Conservation (phyloP, 2,888 invertebrate genomes). For the Leucophenga montana region DNA sequence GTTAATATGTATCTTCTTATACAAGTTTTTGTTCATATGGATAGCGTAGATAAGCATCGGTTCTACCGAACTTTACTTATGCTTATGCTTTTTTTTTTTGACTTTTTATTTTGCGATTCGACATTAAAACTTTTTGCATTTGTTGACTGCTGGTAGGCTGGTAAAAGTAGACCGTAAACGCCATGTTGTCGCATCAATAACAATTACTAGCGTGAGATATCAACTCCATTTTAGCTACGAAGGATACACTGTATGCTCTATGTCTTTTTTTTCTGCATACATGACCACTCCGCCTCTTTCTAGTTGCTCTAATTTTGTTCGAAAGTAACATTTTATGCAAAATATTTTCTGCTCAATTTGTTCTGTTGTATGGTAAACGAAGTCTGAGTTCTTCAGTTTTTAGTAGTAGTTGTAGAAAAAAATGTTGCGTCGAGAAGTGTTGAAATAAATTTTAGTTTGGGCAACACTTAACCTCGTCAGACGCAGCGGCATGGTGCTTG, state of each 20-base stretch:
- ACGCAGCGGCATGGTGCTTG: conserved; percentile 32
- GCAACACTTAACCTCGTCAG: conserved; percentile 42
- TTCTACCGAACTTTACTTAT: no score
- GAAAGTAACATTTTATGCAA: conserved; percentile 50
- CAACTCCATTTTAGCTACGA: no score
- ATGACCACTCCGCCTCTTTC: no score
- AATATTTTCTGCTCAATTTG: conserved; percentile 18
- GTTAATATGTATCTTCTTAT: no score
- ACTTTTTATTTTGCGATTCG: no score
- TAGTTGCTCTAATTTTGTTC: conserved; percentile 37
- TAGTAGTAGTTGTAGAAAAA: conserved; percentile 31
- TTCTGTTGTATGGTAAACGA: background rate
- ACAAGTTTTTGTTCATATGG: no score
- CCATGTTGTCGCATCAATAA: conserved; percentile 58
- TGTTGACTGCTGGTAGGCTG: background rate
- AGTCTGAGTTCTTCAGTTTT: conserved; percentile 29
- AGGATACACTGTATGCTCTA: no score
- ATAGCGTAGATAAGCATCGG: no score
- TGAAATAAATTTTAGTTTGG: conserved; percentile 19
- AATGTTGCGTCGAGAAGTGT: conserved; percentile 19
- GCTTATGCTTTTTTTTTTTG: no score
- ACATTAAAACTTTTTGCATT: no score
- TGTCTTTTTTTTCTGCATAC: background rate
- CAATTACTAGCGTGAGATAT: conserved; percentile 43
- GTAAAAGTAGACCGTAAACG: conserved; percentile 45